Evolutionary conservation across 2,888 invertebrate genomes (phyloP), one percentile per base, ranked within the genome.

Genomic region (Listrodromus nycthemerus): DNA sequence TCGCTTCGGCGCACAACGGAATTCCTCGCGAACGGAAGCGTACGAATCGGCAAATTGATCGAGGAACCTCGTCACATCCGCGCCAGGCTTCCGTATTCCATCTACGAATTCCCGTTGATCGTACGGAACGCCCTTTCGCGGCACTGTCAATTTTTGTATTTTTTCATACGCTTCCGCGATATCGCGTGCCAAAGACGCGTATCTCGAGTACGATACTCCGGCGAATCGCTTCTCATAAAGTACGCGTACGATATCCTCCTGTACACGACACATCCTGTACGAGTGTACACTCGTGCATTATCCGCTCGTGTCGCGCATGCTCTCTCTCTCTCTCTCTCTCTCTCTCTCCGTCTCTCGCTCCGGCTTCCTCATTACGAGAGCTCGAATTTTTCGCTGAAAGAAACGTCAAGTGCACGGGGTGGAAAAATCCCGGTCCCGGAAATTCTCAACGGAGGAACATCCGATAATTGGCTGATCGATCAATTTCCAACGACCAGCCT

Each of bases 21-120:
- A 30, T 27, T 41, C 16, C 27, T 27, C 30, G 58, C 58, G 61
- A 75, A 81, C 77, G 84, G 81, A 84, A 84, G 74, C 70, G 61
- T 78, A 78, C 75, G 78, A 63, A 84, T 81, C 81, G 81, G 77
- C 84, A 78, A 81, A 74, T 75, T 71, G 71, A 84, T 81, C 81
- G 75, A 78, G 71, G 69, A 70, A 55, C 77, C 41, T 63, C 69
- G 50, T 78, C 37, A 52, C 48, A 65, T 69, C 41, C 69, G 52
- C 67, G 52, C 67, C 19, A 74, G 10, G n/a, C 10, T 65, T 5
- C n/a, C n/a, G n/a, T n/a, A n/a, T n/a, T n/a, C n/a, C n/a, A n/a
- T n/a, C n/a, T n/a, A n/a, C n/a, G n/a, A n/a, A n/a, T 45, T 45
- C 19, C 7, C 16, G 41, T 45, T 16, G 55, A n/a, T 58, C 16